A percentile compares a stretch with the other conserved stretches of the same genome.
phyloP scores from a whole-genome alignment of 2,797 vertebrate genomes.

The Cynodonichthys magdalenae region DNA sequence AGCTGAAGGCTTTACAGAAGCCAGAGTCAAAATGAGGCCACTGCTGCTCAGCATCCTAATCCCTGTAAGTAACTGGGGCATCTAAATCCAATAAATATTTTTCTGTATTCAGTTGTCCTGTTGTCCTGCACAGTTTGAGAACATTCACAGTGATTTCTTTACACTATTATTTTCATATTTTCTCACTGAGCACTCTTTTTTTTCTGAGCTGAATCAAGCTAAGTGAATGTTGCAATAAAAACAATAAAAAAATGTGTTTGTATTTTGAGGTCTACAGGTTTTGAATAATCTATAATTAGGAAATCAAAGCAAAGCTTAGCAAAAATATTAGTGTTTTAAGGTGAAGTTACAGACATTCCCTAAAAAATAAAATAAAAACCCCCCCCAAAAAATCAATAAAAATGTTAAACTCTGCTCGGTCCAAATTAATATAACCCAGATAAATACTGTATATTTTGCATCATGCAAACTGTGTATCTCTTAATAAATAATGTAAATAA shows the following conservation, averaged over 20 bases:
- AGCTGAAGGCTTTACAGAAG: background rate
- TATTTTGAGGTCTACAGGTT: background rate
- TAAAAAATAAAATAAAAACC: background rate
- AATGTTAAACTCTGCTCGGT: background rate
- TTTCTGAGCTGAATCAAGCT: background rate
- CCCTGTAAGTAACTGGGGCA: background rate
- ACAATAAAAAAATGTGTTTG: background rate
- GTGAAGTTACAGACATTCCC: no score
- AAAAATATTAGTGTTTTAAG: no score
- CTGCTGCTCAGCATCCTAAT: constrained; percentile 5
- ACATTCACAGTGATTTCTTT: background rate
- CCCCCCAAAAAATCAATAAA: no score
- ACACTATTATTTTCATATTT: background rate
- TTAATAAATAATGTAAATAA: no score
- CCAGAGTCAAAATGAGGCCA: constrained; percentile 1
- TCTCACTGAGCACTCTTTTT: background rate
- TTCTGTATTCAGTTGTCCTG: constrained; percentile 6
- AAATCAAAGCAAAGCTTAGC: no score
- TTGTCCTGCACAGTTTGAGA: constrained; percentile 10
- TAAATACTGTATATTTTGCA: no score
- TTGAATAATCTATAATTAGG: background rate
- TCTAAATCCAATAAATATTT: background rate
- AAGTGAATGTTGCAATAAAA: background rate
- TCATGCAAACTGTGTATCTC: no score
- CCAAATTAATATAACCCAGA: background rate